phyloP scores from a whole-genome alignment of 2,888 invertebrate genomes.

The Diplazon laetatorius region DNA sequence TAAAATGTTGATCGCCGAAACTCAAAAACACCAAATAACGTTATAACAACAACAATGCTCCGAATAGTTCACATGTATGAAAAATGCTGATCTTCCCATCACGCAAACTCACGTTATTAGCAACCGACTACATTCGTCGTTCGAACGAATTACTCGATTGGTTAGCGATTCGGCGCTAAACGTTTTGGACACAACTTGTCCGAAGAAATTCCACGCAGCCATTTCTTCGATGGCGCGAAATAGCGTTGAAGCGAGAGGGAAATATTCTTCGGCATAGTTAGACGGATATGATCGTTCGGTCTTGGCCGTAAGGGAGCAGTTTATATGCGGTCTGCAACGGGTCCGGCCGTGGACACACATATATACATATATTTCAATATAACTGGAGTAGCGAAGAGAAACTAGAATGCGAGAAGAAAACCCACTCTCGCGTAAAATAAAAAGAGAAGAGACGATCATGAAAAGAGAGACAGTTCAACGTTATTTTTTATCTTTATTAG shows the following conservation, averaged over 20 bases:
- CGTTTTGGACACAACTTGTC: conserved; percentile 25
- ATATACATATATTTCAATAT: conserved; percentile 80
- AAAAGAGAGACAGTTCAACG: conserved; percentile 71
- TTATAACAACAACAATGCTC: no score
- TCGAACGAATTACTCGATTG: conserved; percentile 22
- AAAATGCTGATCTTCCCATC: no score
- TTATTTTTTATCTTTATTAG: conserved; percentile 82
- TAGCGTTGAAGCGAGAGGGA: conserved; percentile 42
- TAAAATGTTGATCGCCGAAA: no score
- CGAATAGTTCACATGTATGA: no score
- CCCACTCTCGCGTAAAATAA: not conserved
- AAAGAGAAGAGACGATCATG: conserved; percentile 42
- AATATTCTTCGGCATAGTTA: conserved; percentile 35
- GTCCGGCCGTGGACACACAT: conserved; percentile 76
- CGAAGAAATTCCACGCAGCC: conserved; percentile 51
- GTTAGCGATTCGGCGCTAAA: conserved; percentile 50
- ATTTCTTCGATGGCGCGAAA: conserved; percentile 58
- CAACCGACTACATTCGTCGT: not conserved
- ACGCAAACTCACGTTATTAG: no score
- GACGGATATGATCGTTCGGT: conserved; percentile 37
- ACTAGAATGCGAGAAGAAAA: conserved; percentile 24
- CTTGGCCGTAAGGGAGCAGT: conserved; percentile 76
- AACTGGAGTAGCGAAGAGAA: conserved; percentile 68
- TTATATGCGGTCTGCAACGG: conserved; percentile 80
- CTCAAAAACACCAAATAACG: no score